Base-by-base conservation (phyloP, 2,113 vertebrate genomes). In the Hippocampus barbouri region DNA sequence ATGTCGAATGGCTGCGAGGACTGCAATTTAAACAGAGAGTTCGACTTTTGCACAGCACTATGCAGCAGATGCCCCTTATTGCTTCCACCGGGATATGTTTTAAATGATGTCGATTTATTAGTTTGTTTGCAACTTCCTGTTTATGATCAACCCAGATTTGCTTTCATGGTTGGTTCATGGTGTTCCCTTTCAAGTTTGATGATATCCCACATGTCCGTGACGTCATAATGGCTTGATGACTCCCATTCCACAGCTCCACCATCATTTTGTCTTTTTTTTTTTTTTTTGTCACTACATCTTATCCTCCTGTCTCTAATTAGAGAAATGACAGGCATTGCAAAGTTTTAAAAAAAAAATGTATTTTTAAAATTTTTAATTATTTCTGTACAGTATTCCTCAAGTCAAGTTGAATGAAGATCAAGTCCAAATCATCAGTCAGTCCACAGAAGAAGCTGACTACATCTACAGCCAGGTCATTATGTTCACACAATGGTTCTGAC, bases 71-170 rank as follows among this genome's bases (percentile, higher is more conserved):
- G 21, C 54, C 15, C 5, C 16, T 53, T 53, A 56, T 56, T 23
- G 53, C 53, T 21, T 56, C 53, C 53, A 56, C 8, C 53, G 14
- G 21, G 21, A 21, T 56, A 7, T 27, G 10, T 45, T 25, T 59
- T 59, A 10, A 59, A 11, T 27, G 10, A 25, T 59, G 56, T 27
- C 1, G 56, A 25, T 59, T 59, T 59, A 25, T 57, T 57, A 10
- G 54, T 59, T 59, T 27, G 56, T 25, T 23, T 59, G 56, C 56
- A 59, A 15, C 56, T 12, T 59, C 10, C 14, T 27, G 25, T 15
- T 59, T 27, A 25, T 59, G 56, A 59, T 59, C 56, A 12, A 59
- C 23, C 56, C 56, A 59, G 23, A 59, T 59, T 59, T 59, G 56
- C 56, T 59, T 59, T 59, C 27, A 59, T 59, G 56, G 10, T 59